Evolutionary conservation across 2,797 vertebrate species (phyloP).

Genomic region (Oophaga sylvatica): DNA sequence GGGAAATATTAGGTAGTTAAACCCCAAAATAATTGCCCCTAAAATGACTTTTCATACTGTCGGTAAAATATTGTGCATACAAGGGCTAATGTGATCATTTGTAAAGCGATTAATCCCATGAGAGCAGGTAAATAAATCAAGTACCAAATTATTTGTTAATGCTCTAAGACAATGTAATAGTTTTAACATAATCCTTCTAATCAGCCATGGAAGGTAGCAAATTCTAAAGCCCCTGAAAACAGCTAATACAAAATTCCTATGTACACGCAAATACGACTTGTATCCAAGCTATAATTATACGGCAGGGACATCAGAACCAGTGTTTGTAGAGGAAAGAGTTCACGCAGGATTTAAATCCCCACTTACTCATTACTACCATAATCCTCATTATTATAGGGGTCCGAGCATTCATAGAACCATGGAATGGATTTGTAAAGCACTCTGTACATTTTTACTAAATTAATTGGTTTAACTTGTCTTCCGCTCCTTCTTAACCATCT

Average conservation of each 20-base stretch:
- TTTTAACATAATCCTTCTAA: slow-evolving; percentile 51
- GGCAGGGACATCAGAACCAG: background rate
- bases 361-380: slow-evolving; percentile 11
- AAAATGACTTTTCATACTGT: slow-evolving; percentile 16
- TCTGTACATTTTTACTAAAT: background rate
- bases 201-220: slow-evolving; percentile 33
- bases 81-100: slow-evolving; percentile 44
- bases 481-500: background rate
- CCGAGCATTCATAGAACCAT: background rate
- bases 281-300: slow-evolving; percentile 13
- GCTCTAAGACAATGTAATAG: slow-evolving; percentile 48
- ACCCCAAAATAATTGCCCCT: slow-evolving; percentile 6
- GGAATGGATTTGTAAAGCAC: background rate
- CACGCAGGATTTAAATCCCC: background rate
- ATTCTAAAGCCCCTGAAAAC: slow-evolving; percentile 25
- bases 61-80: slow-evolving; percentile 2
- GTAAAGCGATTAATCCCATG: slow-evolving; percentile 50
- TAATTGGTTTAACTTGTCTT: background rate
- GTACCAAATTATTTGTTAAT: slow-evolving; percentile 51
- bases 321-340: background rate
- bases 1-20: slow-evolving; percentile 28
- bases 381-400: slow-evolving; percentile 2
- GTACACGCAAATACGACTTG: slow-evolving; percentile 2
- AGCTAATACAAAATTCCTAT: slow-evolving; percentile 6
- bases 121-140: slow-evolving; percentile 51